phyloP scores from a whole-genome alignment of 2,888 invertebrate species.

The Podabrus alpinus region DNA sequence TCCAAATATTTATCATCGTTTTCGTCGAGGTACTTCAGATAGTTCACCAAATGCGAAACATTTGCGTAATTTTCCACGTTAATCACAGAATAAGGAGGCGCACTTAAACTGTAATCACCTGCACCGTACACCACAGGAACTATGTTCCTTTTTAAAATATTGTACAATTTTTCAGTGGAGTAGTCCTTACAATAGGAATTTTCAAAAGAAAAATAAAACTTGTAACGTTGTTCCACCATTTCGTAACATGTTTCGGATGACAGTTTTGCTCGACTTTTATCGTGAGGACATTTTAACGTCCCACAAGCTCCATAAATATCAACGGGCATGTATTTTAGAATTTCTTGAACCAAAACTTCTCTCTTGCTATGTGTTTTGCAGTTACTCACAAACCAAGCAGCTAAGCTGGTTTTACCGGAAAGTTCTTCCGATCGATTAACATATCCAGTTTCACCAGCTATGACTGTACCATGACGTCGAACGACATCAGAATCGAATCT shows the following conservation, averaged over 20 bases:
- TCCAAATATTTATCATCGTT: conserved; percentile 60
- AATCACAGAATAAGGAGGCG: conserved; percentile 60
- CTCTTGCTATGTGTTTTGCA: conserved; percentile 57
- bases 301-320: conserved; percentile 70
- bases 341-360: conserved; percentile 53
- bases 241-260: conserved; percentile 52
- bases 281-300: conserved; percentile 43
- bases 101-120: conserved; percentile 61
- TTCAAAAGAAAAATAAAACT: conserved; percentile 73
- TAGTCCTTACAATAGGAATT: conserved; percentile 71
- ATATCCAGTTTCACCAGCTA: conserved; percentile 30
- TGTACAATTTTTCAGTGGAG: conserved; percentile 66
- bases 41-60: conserved; percentile 57
- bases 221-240: conserved; percentile 63
- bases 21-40: conserved; percentile 56
- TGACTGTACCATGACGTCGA: conserved; percentile 50
- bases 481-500: conserved; percentile 52
- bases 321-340: conserved; percentile 62
- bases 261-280: conserved; percentile 54
- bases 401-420: conserved; percentile 55
- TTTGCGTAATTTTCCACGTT: conserved; percentile 62
- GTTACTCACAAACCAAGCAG: conserved; percentile 62
- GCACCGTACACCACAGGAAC: conserved; percentile 71
- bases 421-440: conserved; percentile 26
- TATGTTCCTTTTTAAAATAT: conserved; percentile 61